Conservation (phyloP, 2,797 vertebrate genomes). For the Protonibea diacanthus region DNA sequence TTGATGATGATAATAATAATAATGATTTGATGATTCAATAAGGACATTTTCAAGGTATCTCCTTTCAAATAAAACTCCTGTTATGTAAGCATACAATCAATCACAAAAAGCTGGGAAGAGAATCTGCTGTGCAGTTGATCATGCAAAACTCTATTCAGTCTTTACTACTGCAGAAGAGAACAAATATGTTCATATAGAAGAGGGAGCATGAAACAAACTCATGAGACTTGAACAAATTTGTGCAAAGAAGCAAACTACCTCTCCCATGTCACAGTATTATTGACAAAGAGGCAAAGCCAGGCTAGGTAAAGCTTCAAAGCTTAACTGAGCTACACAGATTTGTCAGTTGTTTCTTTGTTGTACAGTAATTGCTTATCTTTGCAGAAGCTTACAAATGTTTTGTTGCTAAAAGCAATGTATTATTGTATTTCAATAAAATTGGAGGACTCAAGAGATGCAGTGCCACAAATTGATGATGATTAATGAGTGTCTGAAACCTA, state of each 20-base stretch:
- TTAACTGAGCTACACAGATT: not conserved
- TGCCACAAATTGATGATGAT: not conserved
- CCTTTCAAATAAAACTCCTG: slow-evolving; percentile 1
- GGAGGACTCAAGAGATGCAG: not conserved
- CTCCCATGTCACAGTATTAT: not conserved
- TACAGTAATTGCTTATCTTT: not conserved
- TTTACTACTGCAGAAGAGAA: not conserved
- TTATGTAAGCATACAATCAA: not conserved
- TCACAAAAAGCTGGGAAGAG: not conserved
- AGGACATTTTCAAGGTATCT: not conserved
- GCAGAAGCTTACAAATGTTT: not conserved
- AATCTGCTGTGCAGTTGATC: not conserved
- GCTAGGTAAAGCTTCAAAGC: not conserved
- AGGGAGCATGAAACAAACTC: not conserved
- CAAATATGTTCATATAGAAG: not conserved
- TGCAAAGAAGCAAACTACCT: not conserved
- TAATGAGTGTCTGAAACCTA: not conserved
- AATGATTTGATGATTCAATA: too few relatives aligned
- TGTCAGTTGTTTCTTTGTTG: not conserved
- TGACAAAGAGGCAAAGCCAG: not conserved
- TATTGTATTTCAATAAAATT: not conserved
- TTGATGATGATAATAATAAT: too few relatives aligned
- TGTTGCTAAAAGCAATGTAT: too few relatives aligned
- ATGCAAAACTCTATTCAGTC: not conserved
- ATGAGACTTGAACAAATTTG: not conserved